Conservation (phyloP, 2,797 vertebrate species). For the Xiphophorus birchmanni region DNA sequence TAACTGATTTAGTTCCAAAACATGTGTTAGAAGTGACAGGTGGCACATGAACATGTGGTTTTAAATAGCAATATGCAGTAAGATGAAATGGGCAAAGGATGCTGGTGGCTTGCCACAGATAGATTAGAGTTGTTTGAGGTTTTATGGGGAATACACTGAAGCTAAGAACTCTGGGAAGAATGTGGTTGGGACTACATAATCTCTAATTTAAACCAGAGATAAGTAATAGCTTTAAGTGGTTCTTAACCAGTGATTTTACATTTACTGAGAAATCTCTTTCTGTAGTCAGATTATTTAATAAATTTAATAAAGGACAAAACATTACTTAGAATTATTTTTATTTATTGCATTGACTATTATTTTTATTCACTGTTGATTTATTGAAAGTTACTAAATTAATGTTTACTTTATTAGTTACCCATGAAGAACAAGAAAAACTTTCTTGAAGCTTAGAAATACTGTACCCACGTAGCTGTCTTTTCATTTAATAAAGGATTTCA, state of each 20-base stretch:
- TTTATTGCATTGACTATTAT: background rate
- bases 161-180: constrained; percentile 25
- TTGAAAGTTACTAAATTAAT: background rate
- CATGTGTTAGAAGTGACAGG: constrained; percentile 32
- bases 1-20: constrained; percentile 44
- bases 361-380: background rate
- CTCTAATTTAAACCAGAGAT: constrained; percentile 51
- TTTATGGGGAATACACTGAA: constrained; percentile 30
- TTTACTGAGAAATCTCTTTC: constrained; percentile 10
- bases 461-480: background rate
- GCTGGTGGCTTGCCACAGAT: constrained; percentile 14
- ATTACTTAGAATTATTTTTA: background rate
- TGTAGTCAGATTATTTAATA: background rate
- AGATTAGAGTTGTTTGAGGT: constrained; percentile 46
- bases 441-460: background rate
- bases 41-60: constrained; percentile 46
- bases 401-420: too few species aligned
- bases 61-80: constrained; percentile 14
- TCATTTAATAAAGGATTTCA: background rate
- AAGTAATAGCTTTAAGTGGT: constrained; percentile 26
- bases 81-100: constrained; percentile 6
- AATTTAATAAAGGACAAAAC: background rate
- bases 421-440: background rate
- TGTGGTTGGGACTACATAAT: constrained; percentile 40
- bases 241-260: constrained; percentile 19